Percentiles rank a stretch among this genome's conserved stretches.
Evolutionary conservation across 2,888 invertebrate genomes (phyloP).

Genomic region (Nephrotoma flavescens): DNA sequence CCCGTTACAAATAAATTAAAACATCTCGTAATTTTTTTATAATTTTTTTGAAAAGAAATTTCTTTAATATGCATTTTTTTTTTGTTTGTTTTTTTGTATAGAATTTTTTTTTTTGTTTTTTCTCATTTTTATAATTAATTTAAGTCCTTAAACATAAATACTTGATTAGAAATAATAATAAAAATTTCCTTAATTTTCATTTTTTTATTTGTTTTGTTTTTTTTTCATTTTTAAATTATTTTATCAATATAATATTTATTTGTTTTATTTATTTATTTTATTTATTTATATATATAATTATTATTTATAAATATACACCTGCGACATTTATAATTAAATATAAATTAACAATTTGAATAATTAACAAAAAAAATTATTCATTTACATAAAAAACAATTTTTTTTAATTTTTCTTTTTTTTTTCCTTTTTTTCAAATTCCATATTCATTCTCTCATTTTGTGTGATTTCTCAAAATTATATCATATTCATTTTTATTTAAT

Average conservation of each 20-base stretch:
- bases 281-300: background rate
- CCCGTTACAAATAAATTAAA: background rate
- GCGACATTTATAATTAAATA: conserved; percentile 5
- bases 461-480: background rate
- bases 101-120: background rate
- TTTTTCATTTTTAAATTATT: background rate
- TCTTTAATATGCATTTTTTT: background rate
- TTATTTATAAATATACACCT: conserved; percentile 5
- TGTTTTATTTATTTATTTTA: background rate
- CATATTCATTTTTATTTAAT: background rate
- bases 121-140: background rate
- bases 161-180: background rate
- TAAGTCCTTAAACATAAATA: background rate
- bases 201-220: background rate
- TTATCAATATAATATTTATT: background rate
- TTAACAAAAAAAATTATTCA: background rate
- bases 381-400: conserved; percentile 2
- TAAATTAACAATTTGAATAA: conserved; percentile 6
- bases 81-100: background rate
- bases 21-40: background rate
- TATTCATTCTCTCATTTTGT: background rate
- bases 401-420: background rate
- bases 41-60: background rate
- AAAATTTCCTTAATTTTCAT: background rate
- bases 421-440: conserved; percentile 1